Evolutionary conservation across 2,888 invertebrate genomes (phyloP).

Genomic region (Myathropa florea): DNA sequence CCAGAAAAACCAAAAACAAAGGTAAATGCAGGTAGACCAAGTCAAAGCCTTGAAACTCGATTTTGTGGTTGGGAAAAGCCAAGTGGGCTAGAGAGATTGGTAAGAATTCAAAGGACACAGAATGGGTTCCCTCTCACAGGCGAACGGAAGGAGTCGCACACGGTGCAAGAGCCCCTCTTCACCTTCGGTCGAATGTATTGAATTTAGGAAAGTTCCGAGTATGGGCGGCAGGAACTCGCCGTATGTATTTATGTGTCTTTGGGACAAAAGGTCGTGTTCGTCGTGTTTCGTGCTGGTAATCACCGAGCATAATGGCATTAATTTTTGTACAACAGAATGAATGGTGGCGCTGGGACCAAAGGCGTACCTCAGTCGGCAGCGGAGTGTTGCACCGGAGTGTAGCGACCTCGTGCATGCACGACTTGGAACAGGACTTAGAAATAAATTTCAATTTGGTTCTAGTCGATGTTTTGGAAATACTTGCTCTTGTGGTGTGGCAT

Average conservation of each 20-base stretch:
- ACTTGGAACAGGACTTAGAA: conserved; percentile 27
- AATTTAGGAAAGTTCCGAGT: conserved; percentile 44
- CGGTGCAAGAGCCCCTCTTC: neutral
- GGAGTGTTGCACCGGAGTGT: neutral
- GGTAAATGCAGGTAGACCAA: conserved; percentile 63
- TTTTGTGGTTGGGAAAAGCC: conserved; percentile 60
- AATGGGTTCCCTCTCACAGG: neutral
- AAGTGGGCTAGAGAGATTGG: conserved; percentile 43
- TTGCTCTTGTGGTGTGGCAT: neutral
- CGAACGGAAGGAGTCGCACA: neutral
- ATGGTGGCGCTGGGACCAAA: conserved; percentile 51
- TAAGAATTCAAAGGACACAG: conserved; percentile 47
- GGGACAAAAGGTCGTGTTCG: conserved; percentile 63
- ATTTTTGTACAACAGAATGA: conserved; percentile 61
- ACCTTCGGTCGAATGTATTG: conserved; percentile 28
- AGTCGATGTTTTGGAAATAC: conserved; percentile 37
- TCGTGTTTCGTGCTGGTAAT: conserved; percentile 65
- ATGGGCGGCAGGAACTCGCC: neutral
- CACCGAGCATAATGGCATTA: conserved; percentile 62
- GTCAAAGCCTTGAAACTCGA: conserved; percentile 61
- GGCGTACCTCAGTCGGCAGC: neutral
- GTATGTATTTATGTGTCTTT: conserved; percentile 54
- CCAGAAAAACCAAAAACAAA: conserved; percentile 48
- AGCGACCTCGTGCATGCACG: neutral
- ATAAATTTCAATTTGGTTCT: conserved; percentile 53